A percentile compares a stretch with the other conserved stretches of the same genome.
These are phyloP conservation scores for Galerucella calmariensis DNA, from an alignment of 2,888 invertebrate species.

Conservation along the genomic window DNA sequence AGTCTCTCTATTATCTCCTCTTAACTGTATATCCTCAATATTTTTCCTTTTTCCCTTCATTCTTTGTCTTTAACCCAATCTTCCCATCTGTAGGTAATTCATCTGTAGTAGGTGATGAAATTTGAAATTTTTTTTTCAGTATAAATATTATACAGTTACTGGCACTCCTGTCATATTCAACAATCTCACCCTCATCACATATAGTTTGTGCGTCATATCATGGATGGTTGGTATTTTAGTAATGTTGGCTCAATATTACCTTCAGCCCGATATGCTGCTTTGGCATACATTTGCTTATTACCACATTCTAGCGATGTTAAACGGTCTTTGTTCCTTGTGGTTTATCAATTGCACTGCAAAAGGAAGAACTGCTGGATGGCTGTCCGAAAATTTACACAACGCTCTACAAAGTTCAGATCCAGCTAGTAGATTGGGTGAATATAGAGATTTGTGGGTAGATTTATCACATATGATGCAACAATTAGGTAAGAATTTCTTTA, in stretches of 20 bases:
- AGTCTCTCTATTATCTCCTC: too few relatives aligned
- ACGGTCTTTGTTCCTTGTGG: constrained; percentile 79
- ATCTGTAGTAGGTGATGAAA: too few relatives aligned
- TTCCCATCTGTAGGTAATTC: too few relatives aligned
- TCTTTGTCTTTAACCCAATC: too few relatives aligned
- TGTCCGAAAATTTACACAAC: constrained; percentile 72
- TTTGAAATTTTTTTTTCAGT: constrained; percentile 56
- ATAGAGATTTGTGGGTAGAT: constrained; percentile 73
- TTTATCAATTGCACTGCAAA: constrained; percentile 65
- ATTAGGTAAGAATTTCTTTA: constrained; percentile 66
- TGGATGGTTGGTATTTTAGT: constrained; percentile 75
- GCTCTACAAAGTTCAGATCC: constrained; percentile 74
- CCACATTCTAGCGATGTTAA: constrained; percentile 79
- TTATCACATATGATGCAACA: constrained; percentile 84
- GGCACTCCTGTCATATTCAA: constrained; percentile 75
- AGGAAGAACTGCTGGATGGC: constrained; percentile 69
- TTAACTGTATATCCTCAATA: too few relatives aligned
- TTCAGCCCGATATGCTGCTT: constrained; percentile 77
- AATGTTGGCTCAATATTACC: constrained; percentile 76
- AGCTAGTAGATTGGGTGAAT: constrained; percentile 74
- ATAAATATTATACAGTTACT: constrained; percentile 72
- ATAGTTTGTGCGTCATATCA: constrained; percentile 74
- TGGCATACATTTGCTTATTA: constrained; percentile 81
- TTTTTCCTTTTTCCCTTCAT: too few relatives aligned
- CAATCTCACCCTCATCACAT: constrained; percentile 72